phyloP scores from a whole-genome alignment of 2,888 invertebrate genomes.

The Lycocerus yunnanus region DNA sequence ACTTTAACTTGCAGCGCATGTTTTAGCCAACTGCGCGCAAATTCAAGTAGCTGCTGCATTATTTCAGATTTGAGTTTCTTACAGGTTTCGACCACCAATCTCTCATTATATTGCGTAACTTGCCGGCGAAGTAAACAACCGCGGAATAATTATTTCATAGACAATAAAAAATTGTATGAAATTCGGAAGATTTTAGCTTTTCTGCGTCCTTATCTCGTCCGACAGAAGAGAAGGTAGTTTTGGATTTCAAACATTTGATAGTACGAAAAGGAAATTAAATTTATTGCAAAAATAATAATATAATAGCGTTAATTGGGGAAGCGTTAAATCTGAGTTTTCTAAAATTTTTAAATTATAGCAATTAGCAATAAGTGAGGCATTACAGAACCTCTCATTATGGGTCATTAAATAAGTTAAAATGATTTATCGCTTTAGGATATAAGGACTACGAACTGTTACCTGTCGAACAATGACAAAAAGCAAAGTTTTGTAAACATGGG shows the following conservation, averaged over 20 bases:
- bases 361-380: neutral
- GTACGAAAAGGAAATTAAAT: too few species aligned
- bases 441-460: neutral
- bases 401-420: neutral
- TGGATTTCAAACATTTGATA: too few species aligned
- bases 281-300: too few species aligned
- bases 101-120: neutral
- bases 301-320: neutral
- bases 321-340: neutral
- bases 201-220: too few species aligned
- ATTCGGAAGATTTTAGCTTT: too few species aligned
- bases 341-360: neutral
- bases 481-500: neutral
- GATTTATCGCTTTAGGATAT: neutral
- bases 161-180: neutral
- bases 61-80: neutral
- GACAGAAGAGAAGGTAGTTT: too few species aligned
- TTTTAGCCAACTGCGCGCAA: neutral
- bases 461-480: neutral
- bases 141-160: neutral
- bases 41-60: neutral
- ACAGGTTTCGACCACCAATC: neutral
- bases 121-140: neutral
- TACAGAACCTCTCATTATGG: neutral
- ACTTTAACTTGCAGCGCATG: neutral